phyloP scores from a whole-genome alignment of 2,113 vertebrate genomes.

The Microcebus tavaratra region DNA sequence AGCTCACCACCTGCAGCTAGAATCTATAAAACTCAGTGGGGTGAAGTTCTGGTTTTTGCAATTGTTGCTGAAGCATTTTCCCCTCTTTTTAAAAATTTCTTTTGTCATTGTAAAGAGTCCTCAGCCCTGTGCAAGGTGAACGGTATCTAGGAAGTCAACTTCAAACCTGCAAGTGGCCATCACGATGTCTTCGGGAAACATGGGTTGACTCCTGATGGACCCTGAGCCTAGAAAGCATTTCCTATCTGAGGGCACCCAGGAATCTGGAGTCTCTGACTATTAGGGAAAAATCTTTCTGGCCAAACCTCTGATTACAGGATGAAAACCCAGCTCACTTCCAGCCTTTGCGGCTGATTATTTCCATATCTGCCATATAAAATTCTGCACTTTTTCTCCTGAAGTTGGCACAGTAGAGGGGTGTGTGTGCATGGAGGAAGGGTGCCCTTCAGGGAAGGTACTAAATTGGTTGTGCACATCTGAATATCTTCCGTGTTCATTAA shows the following conservation, averaged over 20 bases:
- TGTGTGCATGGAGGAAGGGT: rapidly evolving
- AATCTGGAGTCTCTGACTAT: background rate
- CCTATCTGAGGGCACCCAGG: background rate
- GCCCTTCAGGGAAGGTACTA: background rate
- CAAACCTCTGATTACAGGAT: background rate
- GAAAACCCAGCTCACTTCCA: background rate
- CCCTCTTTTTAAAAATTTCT: background rate
- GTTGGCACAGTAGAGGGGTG: background rate
- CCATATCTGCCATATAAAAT: background rate
- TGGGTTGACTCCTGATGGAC: background rate
- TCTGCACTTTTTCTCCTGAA: background rate
- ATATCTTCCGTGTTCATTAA: background rate
- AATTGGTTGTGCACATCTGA: background rate
- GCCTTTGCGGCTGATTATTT: background rate
- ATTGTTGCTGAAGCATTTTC: background rate
- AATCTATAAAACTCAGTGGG: conserved; percentile 61
- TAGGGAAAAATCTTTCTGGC: background rate
- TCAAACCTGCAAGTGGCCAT: background rate
- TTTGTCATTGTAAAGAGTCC: conserved; percentile 24
- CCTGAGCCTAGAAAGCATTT: background rate
- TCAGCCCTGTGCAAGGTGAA: background rate
- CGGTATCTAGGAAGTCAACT: background rate
- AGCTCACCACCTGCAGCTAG: conserved; percentile 43
- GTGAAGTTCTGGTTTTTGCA: conserved; percentile 36
- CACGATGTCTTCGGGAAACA: background rate